A percentile compares a stretch with the other conserved stretches of the same genome.
Conservation (phyloP, 1,140 invertebrate species). For the Uloborus diversus region DNA sequence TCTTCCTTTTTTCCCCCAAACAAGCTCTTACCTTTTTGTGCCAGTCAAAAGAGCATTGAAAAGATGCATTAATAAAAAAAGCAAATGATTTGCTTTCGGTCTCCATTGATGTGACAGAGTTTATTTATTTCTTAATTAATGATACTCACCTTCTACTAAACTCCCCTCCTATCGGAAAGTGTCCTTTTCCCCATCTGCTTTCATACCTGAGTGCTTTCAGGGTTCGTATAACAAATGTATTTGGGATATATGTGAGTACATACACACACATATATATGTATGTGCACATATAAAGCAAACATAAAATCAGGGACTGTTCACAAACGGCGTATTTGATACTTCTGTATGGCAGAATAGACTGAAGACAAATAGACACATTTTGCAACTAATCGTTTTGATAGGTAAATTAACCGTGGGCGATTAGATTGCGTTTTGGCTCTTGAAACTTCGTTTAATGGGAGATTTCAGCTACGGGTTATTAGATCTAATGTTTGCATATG, state of each 20-base stretch:
- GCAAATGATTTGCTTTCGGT: conserved; percentile 18
- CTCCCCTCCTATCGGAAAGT: conserved; percentile 7
- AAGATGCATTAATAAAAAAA: neutral
- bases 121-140: conserved; percentile 54
- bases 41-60: neutral
- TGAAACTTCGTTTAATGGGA: no score
- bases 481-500: no score
- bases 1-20: neutral
- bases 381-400: no score
- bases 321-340: no score
- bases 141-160: conserved; percentile 31
- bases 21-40: conserved; percentile 10
- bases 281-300: no score
- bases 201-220: conserved; percentile 29
- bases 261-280: conserved; percentile 20
- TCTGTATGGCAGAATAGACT: no score
- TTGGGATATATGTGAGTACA: conserved; percentile 41
- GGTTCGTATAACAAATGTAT: conserved; percentile 43
- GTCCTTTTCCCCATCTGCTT: conserved; percentile 39
- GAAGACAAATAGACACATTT: no score
- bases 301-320: neutral
- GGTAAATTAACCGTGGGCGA: no score
- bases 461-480: no score
- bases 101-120: conserved; percentile 46
- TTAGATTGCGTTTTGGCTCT: no score